Conservation (phyloP, 2,888 invertebrate species). For the Chelonus formosanus region DNA sequence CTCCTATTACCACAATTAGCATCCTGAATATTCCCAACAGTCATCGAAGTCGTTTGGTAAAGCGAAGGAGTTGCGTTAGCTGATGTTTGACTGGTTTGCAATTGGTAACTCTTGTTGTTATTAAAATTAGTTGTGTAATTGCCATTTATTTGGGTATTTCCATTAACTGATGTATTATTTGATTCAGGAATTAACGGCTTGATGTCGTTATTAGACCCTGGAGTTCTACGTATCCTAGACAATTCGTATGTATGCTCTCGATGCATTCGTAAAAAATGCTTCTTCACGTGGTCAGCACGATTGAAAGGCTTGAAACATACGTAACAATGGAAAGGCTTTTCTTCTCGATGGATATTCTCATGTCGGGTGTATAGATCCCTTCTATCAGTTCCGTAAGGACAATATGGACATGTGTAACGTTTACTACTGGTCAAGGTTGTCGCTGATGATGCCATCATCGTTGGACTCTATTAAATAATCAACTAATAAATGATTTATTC, state of each 20-base stretch:
- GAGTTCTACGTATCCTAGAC: slow-evolving; percentile 78
- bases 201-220: slow-evolving; percentile 38
- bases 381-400: slow-evolving; percentile 91
- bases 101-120: slow-evolving; percentile 52
- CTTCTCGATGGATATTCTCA: slow-evolving; percentile 92
- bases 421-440: slow-evolving; percentile 65
- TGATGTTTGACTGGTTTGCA: slow-evolving; percentile 48
- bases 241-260: slow-evolving; percentile 88
- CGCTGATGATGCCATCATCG: slow-evolving; percentile 42
- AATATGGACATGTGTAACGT: slow-evolving; percentile 86
- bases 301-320: slow-evolving; percentile 93
- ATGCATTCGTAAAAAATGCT: slow-evolving; percentile 92
- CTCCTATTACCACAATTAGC: slow-evolving; percentile 50
- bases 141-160: slow-evolving; percentile 40
- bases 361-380: slow-evolving; percentile 90
- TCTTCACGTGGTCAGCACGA: slow-evolving; percentile 93
- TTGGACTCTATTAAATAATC: slow-evolving; percentile 35
- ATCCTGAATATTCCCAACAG: slow-evolving; percentile 53
- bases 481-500: background rate
- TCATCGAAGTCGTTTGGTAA: slow-evolving; percentile 53
- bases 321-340: slow-evolving; percentile 94
- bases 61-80: slow-evolving; percentile 41
- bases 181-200: slow-evolving; percentile 37
- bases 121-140: slow-evolving; percentile 51
- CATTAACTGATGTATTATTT: slow-evolving; percentile 40